Evolutionary conservation across 1,140 invertebrate species (phyloP).

Genomic region (Zaprionus africanus): DNA sequence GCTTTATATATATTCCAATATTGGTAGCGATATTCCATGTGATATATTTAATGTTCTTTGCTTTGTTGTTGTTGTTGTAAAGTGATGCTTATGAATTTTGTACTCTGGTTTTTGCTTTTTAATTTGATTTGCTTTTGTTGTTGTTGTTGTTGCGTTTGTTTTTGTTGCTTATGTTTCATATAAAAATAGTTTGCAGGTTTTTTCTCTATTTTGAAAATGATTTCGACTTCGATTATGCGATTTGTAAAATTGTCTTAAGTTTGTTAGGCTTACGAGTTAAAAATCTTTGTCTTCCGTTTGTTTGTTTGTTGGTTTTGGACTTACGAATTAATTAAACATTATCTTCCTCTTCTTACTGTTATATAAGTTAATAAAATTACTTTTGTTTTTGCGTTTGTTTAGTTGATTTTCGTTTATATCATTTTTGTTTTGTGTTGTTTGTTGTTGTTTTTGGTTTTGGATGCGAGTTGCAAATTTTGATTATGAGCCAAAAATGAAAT

Average conservation of each 20-base stretch:
- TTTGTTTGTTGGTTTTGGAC: slow-evolving; percentile 79
- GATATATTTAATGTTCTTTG: slow-evolving; percentile 11
- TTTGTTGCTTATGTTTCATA: slow-evolving; percentile 32
- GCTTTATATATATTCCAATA: slow-evolving; percentile 41
- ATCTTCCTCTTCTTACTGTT: slow-evolving; percentile 34
- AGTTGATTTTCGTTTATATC: slow-evolving; percentile 62
- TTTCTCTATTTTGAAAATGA: slow-evolving; percentile 49
- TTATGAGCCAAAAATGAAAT: slow-evolving; percentile 58
- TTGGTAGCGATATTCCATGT: slow-evolving; percentile 38
- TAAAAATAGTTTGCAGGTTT: slow-evolving; percentile 65
- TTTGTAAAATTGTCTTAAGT: slow-evolving; percentile 62
- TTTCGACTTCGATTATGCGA: slow-evolving; percentile 37
- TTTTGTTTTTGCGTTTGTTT: slow-evolving; percentile 40
- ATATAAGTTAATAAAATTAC: slow-evolving; percentile 43
- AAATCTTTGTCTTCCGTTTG: slow-evolving; percentile 84
- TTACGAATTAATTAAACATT: slow-evolving; percentile 83
- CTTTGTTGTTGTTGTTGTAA: slow-evolving; percentile 46
- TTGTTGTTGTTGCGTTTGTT: slow-evolving; percentile 53
- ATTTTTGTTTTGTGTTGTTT: slow-evolving; percentile 42
- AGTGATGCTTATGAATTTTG: slow-evolving; percentile 68
- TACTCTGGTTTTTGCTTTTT: slow-evolving; percentile 68
- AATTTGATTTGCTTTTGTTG: slow-evolving; percentile 52
- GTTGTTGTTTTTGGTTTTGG: slow-evolving; percentile 21
- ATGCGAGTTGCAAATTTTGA: slow-evolving; percentile 59
- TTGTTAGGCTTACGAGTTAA: slow-evolving; percentile 52